Base-by-base conservation (phyloP, 2,888 invertebrate species). In the Ophion ellenae region DNA sequence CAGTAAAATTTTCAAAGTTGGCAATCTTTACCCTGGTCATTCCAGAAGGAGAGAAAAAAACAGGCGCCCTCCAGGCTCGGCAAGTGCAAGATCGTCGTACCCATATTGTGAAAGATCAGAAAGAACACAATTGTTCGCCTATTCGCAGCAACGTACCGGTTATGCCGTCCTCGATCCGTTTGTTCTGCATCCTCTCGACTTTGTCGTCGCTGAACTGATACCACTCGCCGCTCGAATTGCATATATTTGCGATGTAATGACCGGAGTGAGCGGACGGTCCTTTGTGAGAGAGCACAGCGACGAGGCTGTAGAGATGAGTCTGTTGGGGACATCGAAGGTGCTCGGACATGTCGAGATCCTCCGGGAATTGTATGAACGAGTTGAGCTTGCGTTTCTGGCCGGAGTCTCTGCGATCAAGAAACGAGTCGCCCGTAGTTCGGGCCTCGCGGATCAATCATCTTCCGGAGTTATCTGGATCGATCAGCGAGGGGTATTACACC, bases 131-230 rank as follows among this genome's bases (percentile, higher is more conserved):
- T 61, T 61, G 61, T 14, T 20, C 4, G 53, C 5, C 17, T 5
- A 53, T 14, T 53, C 53, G 2, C 5, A 53, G 2, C 17, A 53
- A 53, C 53, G 11, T 87, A 93, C 93, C 93, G 45, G 83, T 90
- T 63, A 91, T 90, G 5, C 92, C 91, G 77, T 93, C 93, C 77
- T 93, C 93, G 87, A 94, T 93, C 67, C 94, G 89, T 88, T 94
- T 94, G 73, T 93, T 94, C 77, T 94, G 94, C 89, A 94, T 93
- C 89, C 93, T 94, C 87, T 94, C 94, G 20, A 95, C 93, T 87
- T 95, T 95, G 80, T 95, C 95, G 89, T 96, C 96, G 90, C 96
- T 96, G 90, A 96, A 96, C 89, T 95, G 95, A 91, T 95, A 96
- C 96, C 96, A 96, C 70, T 94, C 94, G 24, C 95, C 95, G 24